These are phyloP conservation scores for Dryocosmus kuriphilus DNA, from an alignment of 2,888 invertebrate species.

Conservation along the genomic window DNA sequence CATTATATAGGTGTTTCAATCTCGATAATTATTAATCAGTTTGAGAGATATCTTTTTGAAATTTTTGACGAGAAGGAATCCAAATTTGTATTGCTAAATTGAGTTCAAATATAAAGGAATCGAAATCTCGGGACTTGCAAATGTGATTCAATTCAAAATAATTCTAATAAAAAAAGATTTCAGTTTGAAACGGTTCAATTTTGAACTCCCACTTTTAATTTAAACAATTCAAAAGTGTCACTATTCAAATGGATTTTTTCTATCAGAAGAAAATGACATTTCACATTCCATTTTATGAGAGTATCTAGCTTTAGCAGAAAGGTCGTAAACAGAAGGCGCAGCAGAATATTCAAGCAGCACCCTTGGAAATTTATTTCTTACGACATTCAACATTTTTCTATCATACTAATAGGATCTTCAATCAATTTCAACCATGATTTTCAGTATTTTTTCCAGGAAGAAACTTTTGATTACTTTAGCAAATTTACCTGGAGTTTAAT, in stretches of 20 bases:
- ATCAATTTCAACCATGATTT: neutral
- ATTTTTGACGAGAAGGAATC: neutral
- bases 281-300: conserved; percentile 10
- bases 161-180: neutral
- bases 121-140: neutral
- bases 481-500: neutral
- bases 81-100: neutral
- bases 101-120: neutral
- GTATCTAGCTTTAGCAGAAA: neutral
- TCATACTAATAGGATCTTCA: conserved; percentile 20
- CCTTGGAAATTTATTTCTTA: conserved; percentile 26
- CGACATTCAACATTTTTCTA: conserved; percentile 13
- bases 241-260: neutral
- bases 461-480: neutral
- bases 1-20: neutral
- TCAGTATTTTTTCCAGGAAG: neutral
- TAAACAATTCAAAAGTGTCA: neutral
- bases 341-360: conserved; percentile 22
- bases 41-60: neutral
- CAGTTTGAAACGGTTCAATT: neutral
- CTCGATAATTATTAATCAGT: neutral
- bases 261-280: neutral
- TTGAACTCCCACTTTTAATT: neutral
- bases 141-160: neutral
- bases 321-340: conserved; percentile 13